These are phyloP conservation scores for Euura lappo DNA, from an alignment of 1,140 invertebrate species.

Conservation along the genomic window DNA sequence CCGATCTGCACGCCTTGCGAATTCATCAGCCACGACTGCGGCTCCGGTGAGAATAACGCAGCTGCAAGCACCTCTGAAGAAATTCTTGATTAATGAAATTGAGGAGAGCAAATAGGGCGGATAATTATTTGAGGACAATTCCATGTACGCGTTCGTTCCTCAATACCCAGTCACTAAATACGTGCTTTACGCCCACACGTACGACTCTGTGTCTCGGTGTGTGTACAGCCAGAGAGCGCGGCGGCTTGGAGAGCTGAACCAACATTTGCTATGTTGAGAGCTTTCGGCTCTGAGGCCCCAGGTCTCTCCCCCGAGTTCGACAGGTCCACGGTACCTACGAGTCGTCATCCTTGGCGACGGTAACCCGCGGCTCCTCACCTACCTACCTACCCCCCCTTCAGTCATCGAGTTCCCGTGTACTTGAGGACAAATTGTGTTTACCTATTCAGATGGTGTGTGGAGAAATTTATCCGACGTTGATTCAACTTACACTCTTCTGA, in stretches of 20 bases:
- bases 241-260: conserved; percentile 10
- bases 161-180: neutral
- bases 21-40: neutral
- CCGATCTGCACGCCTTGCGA: neutral
- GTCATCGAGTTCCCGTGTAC: neutral
- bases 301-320: neutral
- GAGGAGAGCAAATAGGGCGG: too few species aligned
- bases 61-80: too few species aligned
- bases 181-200: neutral
- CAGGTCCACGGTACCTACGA: neutral
- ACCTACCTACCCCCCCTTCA: neutral
- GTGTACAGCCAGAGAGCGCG: neutral
- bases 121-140: too few species aligned
- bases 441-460: too few species aligned
- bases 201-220: neutral
- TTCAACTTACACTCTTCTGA: too few species aligned
- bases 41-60: too few species aligned
- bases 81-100: too few species aligned
- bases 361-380: neutral
- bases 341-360: too few species aligned
- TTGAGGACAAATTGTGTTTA: neutral
- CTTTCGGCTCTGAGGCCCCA: neutral
- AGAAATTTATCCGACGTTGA: too few species aligned
- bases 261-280: conserved; percentile 15
- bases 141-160: too few species aligned